Base-by-base conservation (phyloP, 1,140 invertebrate species). In the Oreohelix idahoensis region DNA sequence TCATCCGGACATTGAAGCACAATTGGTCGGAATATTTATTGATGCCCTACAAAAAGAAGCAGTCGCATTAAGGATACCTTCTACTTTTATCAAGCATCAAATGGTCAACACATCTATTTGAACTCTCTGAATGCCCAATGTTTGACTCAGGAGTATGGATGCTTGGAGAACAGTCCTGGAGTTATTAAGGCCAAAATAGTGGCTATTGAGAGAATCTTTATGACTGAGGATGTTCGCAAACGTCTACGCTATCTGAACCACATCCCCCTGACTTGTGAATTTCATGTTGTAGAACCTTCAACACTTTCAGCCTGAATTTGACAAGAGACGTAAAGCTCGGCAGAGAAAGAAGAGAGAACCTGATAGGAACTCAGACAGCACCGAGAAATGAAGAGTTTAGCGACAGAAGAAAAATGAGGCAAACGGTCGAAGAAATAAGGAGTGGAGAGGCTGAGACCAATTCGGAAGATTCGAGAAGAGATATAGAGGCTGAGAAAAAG, bases 101-200 rank as follows among this genome's bases (percentile, higher is more conserved):
- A 98, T 93, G 97, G 97, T 0, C 97, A 98, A 92, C 96, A 97
- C 89, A 95, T 98, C 39, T 99, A 97, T 92, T 92, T 99, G 71
- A 96, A 98, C 93, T 95, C 96, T 8, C 92, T 99, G 85, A 99
- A 99, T 93, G 95, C 96, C 2, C 95, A 96, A 76, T 98, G 98
- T 95, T 92, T 99, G 84, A 95, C 96, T 89, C 94, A 95, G 70
- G 95, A 96, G 70, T 98, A 97, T 93, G 97, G 96, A 29, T 94
- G 94, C 71, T 94, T 98, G 71, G 95, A 96, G 83, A 93, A 95
- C 66, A 96, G 96, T 83, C 98, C 98, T 0, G 92, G 93, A 5
- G 89, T 93, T 15, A 95, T 99, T 45, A 92, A 85, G 51, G 94
- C 91, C n/a, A 91, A 94, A 83, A 95, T 98, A 71, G 90, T 98